These are phyloP conservation scores for Philaenus spumarius DNA, from an alignment of 1,140 invertebrate genomes.

Conservation along the genomic window DNA sequence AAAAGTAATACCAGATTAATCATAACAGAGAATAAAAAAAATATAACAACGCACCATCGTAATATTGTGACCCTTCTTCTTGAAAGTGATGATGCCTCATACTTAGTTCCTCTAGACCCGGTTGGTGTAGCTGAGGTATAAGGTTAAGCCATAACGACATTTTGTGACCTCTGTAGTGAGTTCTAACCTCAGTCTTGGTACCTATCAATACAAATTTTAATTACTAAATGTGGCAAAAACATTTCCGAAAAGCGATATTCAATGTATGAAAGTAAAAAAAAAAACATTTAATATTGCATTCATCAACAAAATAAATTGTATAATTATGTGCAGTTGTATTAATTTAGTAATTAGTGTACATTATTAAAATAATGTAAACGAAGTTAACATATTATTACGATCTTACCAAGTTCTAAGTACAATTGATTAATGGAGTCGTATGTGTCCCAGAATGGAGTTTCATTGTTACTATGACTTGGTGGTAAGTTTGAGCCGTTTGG, in stretches of 20 bases:
- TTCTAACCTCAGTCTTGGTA: conserved; percentile 59
- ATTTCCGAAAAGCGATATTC: no score
- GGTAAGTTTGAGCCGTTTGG: conserved; percentile 48
- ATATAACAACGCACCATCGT: no score
- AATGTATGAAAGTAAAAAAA: no score
- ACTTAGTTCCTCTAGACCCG: conserved; percentile 62
- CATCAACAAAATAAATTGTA: background rate
- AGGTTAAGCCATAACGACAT: conserved; percentile 89
- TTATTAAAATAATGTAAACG: no score
- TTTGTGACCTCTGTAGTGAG: conserved; percentile 84
- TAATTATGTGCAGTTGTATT: background rate
- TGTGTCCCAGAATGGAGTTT: conserved; percentile 72
- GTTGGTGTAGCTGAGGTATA: conserved; percentile 77
- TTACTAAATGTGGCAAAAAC: no score
- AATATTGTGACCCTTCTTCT: conserved; percentile 58
- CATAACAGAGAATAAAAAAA: no score
- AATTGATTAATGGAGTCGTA: conserved; percentile 85
- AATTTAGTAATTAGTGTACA: no score
- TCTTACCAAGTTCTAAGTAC: conserved; percentile 73
- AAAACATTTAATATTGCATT: background rate
- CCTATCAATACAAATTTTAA: conserved; percentile 39
- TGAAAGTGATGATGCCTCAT: conserved; percentile 73
- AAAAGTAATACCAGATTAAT: no score
- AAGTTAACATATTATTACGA: no score
- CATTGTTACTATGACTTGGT: conserved; percentile 18